Evolutionary conservation across 2,113 vertebrate genomes (phyloP).

Genomic region (Scomber japonicus): DNA sequence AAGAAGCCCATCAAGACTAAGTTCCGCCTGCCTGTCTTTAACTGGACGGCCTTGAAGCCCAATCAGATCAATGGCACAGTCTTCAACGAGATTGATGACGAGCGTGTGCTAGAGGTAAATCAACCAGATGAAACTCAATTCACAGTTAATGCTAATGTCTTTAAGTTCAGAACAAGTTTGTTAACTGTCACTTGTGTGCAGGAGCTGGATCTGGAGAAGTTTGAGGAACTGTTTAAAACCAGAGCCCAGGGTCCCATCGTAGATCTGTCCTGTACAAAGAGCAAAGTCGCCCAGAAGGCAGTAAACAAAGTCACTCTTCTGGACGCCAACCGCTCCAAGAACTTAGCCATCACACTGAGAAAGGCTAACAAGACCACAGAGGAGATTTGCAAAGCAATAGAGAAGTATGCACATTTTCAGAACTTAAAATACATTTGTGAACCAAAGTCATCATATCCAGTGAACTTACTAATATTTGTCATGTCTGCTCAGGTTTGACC

Average conservation of each 20-base stretch:
- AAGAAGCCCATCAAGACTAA: slow-evolving; percentile 99
- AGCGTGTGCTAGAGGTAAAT: slow-evolving; percentile 93
- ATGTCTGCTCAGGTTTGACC: slow-evolving; percentile 88
- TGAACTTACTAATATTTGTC: not conserved
- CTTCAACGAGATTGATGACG: slow-evolving; percentile 97
- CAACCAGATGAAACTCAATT: not conserved
- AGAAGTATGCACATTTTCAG: slow-evolving; percentile 84
- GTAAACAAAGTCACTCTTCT: slow-evolving; percentile 93
- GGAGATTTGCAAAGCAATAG: slow-evolving; percentile 96
- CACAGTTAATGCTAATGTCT: not conserved
- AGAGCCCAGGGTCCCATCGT: slow-evolving; percentile 94
- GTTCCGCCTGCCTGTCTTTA: slow-evolving; percentile 96
- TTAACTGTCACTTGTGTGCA: slow-evolving; percentile 61
- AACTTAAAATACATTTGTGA: not conserved
- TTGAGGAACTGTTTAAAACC: slow-evolving; percentile 98
- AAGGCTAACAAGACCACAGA: slow-evolving; percentile 92
- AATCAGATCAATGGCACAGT: slow-evolving; percentile 98
- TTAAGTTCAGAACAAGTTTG: not conserved
- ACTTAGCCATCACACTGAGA: slow-evolving; percentile 95
- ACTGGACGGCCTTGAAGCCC: slow-evolving; percentile 97
- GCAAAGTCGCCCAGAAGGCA: slow-evolving; percentile 90
- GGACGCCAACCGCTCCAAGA: slow-evolving; percentile 96
- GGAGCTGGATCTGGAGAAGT: slow-evolving; percentile 95
- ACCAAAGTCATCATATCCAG: too few species aligned
- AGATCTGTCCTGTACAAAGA: slow-evolving; percentile 91